Evolutionary conservation across 2,888 invertebrate genomes (phyloP).

Genomic region (Tupiocoris notatus): DNA sequence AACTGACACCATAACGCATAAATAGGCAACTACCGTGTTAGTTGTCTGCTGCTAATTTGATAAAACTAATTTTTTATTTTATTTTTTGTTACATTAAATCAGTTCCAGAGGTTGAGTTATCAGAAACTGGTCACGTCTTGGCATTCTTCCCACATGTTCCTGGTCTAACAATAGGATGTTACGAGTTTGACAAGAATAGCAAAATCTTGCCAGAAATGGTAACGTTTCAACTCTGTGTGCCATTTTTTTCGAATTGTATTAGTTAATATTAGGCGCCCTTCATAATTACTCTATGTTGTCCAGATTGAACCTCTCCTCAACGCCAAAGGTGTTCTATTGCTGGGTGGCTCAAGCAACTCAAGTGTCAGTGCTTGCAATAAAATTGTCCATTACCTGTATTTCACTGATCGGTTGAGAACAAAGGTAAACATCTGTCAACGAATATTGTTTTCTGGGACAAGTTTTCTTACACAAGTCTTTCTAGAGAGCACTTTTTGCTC

Average conservation of each 20-base stretch:
- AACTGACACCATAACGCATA: too few relatives aligned
- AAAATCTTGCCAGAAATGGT: conserved; percentile 1
- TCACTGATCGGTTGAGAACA: too few relatives aligned
- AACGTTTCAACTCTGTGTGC: background rate
- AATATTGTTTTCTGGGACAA: too few relatives aligned
- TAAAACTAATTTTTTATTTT: background rate
- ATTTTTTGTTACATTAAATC: background rate
- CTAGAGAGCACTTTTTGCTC: too few relatives aligned
- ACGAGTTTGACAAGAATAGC: conserved; percentile 1
- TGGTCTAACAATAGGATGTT: conserved; percentile 8
- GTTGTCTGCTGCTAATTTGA: too few relatives aligned
- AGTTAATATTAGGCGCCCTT: background rate
- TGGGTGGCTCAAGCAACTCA: conserved; percentile 7
- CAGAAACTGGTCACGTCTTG: background rate
- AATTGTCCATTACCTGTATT: conserved; percentile 23
- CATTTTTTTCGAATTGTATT: background rate
- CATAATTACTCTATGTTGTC: background rate
- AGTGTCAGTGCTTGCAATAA: conserved; percentile 17
- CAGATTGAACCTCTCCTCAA: conserved; percentile 25
- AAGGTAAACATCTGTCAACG: too few relatives aligned
- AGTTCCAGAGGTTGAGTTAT: background rate
- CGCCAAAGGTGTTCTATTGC: conserved; percentile 23
- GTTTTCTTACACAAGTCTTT: too few relatives aligned
- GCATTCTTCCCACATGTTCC: conserved; percentile 23
- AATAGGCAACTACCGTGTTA: too few relatives aligned